Conservation (phyloP, 2,888 invertebrate species). For the Horisme vitalbata region DNA sequence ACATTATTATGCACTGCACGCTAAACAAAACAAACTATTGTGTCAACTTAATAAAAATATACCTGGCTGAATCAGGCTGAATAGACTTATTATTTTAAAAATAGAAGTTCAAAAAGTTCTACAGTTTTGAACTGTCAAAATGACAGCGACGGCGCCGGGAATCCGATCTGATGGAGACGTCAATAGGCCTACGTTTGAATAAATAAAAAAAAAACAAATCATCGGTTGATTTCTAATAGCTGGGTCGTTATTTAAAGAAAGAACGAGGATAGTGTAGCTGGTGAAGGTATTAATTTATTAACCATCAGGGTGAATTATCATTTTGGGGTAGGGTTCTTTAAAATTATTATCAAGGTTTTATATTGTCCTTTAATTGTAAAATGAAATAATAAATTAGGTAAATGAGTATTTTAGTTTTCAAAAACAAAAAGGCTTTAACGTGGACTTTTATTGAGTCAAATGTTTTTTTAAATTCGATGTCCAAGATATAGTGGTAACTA, state of each 20-base stretch:
- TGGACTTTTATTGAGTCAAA: too few species aligned
- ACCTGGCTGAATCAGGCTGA: slow-evolving; percentile 52
- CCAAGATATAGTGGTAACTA: not conserved
- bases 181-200: slow-evolving; percentile 67
- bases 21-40: too few species aligned
- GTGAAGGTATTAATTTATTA: not conserved
- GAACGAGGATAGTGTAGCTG: not conserved
- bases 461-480: not conserved
- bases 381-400: too few species aligned
- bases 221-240: slow-evolving; percentile 17
- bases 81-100: slow-evolving; percentile 59
- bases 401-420: too few species aligned
- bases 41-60: slow-evolving; percentile 32
- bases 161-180: slow-evolving; percentile 56
- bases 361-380: too few species aligned
- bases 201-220: slow-evolving; percentile 34
- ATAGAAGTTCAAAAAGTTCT: slow-evolving; percentile 44
- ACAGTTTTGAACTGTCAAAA: slow-evolving; percentile 65
- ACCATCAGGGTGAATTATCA: not conserved
- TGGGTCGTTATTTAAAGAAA: slow-evolving; percentile 9
- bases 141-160: slow-evolving; percentile 71
- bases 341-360: too few species aligned
- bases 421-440: too few species aligned
- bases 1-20: too few species aligned
- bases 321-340: too few species aligned